A percentile compares a stretch with the other conserved stretches of the same genome.
These are phyloP conservation scores for Mustela lutreola DNA, from an alignment of 2,113 vertebrate species.

Conservation along the genomic window DNA sequence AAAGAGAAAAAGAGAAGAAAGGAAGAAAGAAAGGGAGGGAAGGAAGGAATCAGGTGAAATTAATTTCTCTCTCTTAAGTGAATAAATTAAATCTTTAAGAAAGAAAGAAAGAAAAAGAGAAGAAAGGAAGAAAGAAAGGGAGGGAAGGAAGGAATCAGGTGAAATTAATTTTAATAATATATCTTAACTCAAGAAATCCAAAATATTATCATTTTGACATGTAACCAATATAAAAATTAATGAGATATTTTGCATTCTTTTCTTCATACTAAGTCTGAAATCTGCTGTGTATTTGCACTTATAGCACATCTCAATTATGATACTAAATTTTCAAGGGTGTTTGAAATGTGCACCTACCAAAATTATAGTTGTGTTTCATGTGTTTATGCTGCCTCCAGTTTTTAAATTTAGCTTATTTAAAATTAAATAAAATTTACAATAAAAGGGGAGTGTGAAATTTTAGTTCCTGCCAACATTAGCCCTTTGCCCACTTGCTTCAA, in stretches of 20 bases:
- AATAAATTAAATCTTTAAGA: too few relatives aligned
- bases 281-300: background rate
- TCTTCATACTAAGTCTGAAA: conserved; percentile 3
- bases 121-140: too few relatives aligned
- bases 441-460: background rate
- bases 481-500: background rate
- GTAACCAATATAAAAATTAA: background rate
- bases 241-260: background rate
- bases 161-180: background rate
- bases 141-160: background rate
- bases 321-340: background rate
- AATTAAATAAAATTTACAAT: background rate
- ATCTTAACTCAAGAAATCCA: background rate
- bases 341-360: background rate
- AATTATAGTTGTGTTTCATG: background rate
- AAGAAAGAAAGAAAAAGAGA: too few relatives aligned
- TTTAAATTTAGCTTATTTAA: background rate
- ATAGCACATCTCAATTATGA: background rate
- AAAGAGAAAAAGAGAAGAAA: too few relatives aligned
- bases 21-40: too few relatives aligned
- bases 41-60: background rate
- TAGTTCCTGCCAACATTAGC: background rate
- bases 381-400: background rate
- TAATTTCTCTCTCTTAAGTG: background rate
- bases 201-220: background rate